Conservation (phyloP, 2,113 vertebrate species). For the Porphyrio hochstetteri region DNA sequence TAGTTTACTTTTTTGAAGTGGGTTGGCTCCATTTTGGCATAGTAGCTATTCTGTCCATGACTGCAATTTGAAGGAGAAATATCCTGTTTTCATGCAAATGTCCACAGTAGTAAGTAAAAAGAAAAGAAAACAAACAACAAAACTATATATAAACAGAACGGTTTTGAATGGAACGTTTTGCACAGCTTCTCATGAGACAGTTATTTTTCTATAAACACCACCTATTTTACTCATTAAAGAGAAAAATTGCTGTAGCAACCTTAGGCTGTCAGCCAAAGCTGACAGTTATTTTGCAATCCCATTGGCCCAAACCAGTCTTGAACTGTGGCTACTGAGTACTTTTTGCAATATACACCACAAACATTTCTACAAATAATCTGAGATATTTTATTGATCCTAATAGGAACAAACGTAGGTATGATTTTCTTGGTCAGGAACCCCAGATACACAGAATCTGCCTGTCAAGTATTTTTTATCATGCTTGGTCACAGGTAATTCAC, state of each 20-base stretch:
- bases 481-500: not conserved
- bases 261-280: constrained; percentile 37
- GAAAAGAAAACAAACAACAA: constrained; percentile 67
- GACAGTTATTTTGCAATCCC: constrained; percentile 53
- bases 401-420: not conserved
- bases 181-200: constrained; percentile 43
- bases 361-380: not conserved
- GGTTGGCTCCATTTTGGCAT: constrained; percentile 38
- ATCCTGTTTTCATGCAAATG: constrained; percentile 70
- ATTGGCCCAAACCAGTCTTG: constrained; percentile 7
- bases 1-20: constrained; percentile 40
- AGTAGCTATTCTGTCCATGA: constrained; percentile 41
- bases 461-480: not conserved
- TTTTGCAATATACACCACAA: constrained; percentile 9
- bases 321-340: constrained; percentile 4
- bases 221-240: constrained; percentile 62
- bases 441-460: not conserved
- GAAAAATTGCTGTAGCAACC: constrained; percentile 42
- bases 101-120: constrained; percentile 56
- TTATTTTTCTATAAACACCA: constrained; percentile 62
- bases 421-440: not conserved
- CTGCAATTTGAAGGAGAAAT: constrained; percentile 65
- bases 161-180: constrained; percentile 56
- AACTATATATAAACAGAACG: constrained; percentile 68
- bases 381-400: constrained; percentile 45